These are phyloP conservation scores for Cardiocondyla obscurior DNA, from an alignment of 1,140 invertebrate genomes.

Conservation along the genomic window DNA sequence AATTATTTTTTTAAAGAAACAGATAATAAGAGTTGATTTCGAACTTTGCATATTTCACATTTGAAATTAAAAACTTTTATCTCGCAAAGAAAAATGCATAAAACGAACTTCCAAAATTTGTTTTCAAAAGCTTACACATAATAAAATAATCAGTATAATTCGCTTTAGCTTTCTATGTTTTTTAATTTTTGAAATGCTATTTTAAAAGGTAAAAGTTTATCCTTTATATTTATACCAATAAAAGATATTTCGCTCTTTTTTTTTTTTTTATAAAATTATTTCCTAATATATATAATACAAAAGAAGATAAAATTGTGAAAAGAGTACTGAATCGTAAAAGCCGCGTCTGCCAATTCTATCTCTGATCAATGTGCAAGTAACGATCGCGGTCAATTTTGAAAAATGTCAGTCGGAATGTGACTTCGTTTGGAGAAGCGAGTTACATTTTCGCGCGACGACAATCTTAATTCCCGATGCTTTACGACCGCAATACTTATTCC, in stretches of 20 bases:
- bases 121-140: not conserved
- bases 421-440: not conserved
- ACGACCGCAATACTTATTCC: not conserved
- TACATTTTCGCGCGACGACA: not conserved
- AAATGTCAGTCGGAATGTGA: not conserved
- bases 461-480: constrained; percentile 23
- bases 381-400: not conserved
- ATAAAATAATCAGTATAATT: not conserved
- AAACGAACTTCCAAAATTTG: not conserved
- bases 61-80: not conserved
- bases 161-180: not conserved
- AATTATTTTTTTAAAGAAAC: not conserved
- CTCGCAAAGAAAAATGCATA: not conserved
- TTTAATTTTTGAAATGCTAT: not conserved
- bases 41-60: not conserved
- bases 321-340: not conserved
- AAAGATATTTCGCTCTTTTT: not conserved
- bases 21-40: not conserved
- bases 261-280: not conserved
- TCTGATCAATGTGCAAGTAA: not conserved
- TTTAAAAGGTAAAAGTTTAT: not conserved
- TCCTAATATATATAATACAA: not conserved
- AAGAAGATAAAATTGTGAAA: not conserved
- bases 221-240: not conserved
- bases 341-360: not conserved